phyloP scores from a whole-genome alignment of 2,113 vertebrate species.

The Probosciger aterrimus region DNA sequence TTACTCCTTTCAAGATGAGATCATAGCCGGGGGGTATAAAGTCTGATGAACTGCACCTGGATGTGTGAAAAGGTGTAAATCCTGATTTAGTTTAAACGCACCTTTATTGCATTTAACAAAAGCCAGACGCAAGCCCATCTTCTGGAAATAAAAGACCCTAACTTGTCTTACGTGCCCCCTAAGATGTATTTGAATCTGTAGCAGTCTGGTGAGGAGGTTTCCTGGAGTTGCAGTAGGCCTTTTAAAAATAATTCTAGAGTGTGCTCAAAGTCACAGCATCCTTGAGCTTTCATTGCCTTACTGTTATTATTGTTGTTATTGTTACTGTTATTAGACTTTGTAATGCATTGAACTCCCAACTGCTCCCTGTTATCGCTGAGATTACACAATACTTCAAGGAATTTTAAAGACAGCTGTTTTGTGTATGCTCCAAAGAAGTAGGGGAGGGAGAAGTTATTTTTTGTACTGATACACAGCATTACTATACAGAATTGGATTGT shows the following conservation, averaged over 20 bases:
- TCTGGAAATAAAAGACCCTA: neutral
- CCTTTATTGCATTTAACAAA: neutral
- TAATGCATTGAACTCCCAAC: slow-evolving; percentile 23
- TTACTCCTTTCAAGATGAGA: neutral
- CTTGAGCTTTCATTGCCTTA: slow-evolving; percentile 18
- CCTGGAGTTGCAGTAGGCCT: neutral
- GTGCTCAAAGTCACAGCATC: slow-evolving; percentile 49
- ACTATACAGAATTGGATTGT: neutral
- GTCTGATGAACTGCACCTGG: neutral
- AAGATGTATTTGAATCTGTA: neutral
- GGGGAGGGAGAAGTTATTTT: neutral
- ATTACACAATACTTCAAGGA: slow-evolving; percentile 25
- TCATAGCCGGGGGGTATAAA: neutral
- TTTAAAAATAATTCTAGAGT: neutral
- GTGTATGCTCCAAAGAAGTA: neutral
- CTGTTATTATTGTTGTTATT: slow-evolving; percentile 18
- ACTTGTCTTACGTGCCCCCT: neutral
- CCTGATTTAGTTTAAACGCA: neutral
- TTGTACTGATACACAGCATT: fast-evolving
- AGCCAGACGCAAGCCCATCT: neutral
- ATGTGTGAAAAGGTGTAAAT: neutral
- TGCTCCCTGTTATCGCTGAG: neutral
- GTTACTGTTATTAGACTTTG: slow-evolving; percentile 43
- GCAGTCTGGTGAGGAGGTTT: neutral
- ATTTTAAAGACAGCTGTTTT: slow-evolving; percentile 13